These are phyloP conservation scores for Morpho deidamia DNA, from an alignment of 2,888 invertebrate genomes.

Conservation along the genomic window DNA sequence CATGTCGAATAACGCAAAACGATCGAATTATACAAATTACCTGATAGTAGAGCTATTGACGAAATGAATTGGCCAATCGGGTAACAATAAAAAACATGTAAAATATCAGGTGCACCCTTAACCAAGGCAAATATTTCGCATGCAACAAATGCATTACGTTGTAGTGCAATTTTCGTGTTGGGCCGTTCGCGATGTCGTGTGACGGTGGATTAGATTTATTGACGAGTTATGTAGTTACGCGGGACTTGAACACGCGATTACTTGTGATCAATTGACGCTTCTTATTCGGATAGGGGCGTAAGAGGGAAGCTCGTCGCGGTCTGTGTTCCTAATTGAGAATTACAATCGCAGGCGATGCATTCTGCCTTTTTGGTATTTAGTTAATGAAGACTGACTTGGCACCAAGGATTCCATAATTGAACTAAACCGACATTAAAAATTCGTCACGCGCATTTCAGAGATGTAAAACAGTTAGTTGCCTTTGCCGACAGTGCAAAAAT, in stretches of 20 bases:
- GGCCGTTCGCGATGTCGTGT: slow-evolving; percentile 55
- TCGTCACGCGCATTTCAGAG: too few relatives aligned
- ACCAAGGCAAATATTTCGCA: slow-evolving; percentile 45
- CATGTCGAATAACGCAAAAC: slow-evolving; percentile 4
- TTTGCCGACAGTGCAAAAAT: too few relatives aligned
- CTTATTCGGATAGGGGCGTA: slow-evolving; percentile 5
- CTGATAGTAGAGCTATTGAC: slow-evolving; percentile 11
- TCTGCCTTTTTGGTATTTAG: too few relatives aligned
- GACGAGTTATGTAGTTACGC: slow-evolving; percentile 35
- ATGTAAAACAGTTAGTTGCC: too few relatives aligned
- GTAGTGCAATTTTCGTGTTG: slow-evolving; percentile 69
- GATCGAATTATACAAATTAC: slow-evolving; percentile 9
- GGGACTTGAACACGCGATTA: slow-evolving; percentile 52
- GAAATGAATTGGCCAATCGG: slow-evolving; percentile 28
- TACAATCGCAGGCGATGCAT: too few relatives aligned
- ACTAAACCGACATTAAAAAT: too few relatives aligned
- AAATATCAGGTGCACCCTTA: slow-evolving; percentile 42
- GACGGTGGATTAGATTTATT: slow-evolving; percentile 62
- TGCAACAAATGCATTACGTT: slow-evolving; percentile 67
- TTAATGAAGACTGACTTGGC: too few relatives aligned
- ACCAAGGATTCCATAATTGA: too few relatives aligned
- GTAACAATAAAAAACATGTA: slow-evolving; percentile 30
- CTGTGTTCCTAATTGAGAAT: too few relatives aligned
- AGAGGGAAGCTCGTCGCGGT: too few relatives aligned
- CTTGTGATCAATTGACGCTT: slow-evolving; percentile 56